Conservation (phyloP, 35 echinoderm and acorn worm genomes). For the Lytechinus pictus region DNA sequence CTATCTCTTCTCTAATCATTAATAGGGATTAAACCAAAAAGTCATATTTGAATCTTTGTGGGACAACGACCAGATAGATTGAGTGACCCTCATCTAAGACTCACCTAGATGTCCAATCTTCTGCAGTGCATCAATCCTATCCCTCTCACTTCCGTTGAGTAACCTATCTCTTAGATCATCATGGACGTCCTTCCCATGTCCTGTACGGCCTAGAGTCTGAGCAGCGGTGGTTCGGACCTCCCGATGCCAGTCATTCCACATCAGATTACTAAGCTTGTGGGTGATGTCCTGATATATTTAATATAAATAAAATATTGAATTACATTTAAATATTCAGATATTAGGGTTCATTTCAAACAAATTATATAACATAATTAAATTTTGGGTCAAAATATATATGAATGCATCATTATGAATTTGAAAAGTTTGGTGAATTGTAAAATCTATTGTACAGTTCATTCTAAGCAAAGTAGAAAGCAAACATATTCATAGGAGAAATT, state of each 20-base stretch:
- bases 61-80: too few relatives aligned
- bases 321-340: too few relatives aligned
- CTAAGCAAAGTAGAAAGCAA: too few relatives aligned
- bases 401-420: too few relatives aligned
- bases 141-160: slow-evolving; percentile 78
- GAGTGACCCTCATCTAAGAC: not conserved
- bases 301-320: not conserved
- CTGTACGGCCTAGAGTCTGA: slow-evolving; percentile 91
- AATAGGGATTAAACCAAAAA: too few relatives aligned
- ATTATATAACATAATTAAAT: too few relatives aligned
- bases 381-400: too few relatives aligned
- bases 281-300: slow-evolving; percentile 80
- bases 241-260: slow-evolving; percentile 99
- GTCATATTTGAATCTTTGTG: too few relatives aligned
- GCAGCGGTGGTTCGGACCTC: slow-evolving; percentile 89
- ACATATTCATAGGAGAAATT: too few relatives aligned
- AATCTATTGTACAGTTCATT: too few relatives aligned
- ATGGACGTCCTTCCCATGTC: slow-evolving; percentile 96
- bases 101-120: slow-evolving; percentile 98
- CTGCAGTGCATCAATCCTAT: slow-evolving; percentile 84
- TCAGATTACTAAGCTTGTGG: slow-evolving; percentile 89
- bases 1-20: not conserved
- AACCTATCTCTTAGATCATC: slow-evolving; percentile 87
- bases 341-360: too few relatives aligned
- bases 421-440: too few relatives aligned